Evolutionary conservation across 2,797 vertebrate species (phyloP).

Genomic region (Tapera naevia): DNA sequence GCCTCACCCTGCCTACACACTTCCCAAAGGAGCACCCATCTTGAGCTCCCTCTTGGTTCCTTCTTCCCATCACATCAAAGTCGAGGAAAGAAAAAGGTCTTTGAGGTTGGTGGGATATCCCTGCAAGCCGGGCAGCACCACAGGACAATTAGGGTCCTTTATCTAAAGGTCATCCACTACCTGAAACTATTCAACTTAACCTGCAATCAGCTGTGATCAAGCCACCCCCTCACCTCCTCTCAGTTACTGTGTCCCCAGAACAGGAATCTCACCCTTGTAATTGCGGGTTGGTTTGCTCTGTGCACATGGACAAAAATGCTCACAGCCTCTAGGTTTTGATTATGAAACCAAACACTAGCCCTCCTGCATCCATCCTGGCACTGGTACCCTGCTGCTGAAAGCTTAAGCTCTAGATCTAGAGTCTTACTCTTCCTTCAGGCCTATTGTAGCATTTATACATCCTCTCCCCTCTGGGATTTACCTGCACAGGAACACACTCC

Average conservation of each 20-base stretch:
- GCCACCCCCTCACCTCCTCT: background rate
- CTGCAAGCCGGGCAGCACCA: background rate
- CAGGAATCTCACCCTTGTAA: background rate
- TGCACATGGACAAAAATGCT: background rate
- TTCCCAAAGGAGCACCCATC: background rate
- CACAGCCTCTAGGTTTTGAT: background rate
- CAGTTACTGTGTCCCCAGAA: background rate
- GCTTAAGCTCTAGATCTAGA: background rate
- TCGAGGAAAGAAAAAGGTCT: background rate
- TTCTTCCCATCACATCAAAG: background rate
- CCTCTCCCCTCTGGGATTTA: background rate
- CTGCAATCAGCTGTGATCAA: background rate
- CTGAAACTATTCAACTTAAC: background rate
- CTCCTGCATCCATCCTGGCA: background rate
- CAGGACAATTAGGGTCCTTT: background rate
- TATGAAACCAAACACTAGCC: background rate
- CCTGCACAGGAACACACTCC: background rate
- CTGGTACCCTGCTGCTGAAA: background rate
- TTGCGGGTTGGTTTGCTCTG: background rate
- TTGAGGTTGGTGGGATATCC: background rate
- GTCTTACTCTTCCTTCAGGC: background rate
- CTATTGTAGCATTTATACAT: accelerated
- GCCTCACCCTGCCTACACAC: background rate
- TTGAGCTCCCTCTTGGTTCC: background rate
- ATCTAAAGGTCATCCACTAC: background rate